Conservation (phyloP, 2,113 vertebrate species). For the Salminus brasiliensis region DNA sequence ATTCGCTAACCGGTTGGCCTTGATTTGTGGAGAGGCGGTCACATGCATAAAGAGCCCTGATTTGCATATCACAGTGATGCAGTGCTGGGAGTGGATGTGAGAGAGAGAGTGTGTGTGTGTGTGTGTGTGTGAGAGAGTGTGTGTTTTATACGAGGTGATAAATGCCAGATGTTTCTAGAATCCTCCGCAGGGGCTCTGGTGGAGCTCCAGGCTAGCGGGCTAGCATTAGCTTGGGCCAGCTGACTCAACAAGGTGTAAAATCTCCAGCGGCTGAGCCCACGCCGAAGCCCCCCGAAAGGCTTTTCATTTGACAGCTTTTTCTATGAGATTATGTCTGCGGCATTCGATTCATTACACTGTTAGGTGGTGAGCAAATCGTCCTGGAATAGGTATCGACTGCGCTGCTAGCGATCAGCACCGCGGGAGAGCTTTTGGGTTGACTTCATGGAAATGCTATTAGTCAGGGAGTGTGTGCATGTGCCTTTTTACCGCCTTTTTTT, state of each 20-base stretch:
- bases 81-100: neutral
- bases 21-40: conserved; percentile 11
- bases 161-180: conserved; percentile 52
- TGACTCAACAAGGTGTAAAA: conserved; percentile 63
- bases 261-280: neutral
- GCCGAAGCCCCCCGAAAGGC: neutral
- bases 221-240: neutral
- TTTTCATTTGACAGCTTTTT: conserved; percentile 29
- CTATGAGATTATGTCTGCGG: conserved; percentile 23
- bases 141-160: conserved; percentile 48
- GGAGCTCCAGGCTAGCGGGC: conserved; percentile 43
- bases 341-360: conserved; percentile 27
- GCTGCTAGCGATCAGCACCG: neutral
- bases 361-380: conserved; percentile 23
- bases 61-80: conserved; percentile 47
- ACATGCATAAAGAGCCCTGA: conserved; percentile 15
- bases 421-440: conserved; percentile 2
- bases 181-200: conserved; percentile 54
- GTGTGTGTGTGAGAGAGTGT: conserved; percentile 15
- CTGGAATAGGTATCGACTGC: conserved; percentile 17
- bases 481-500: neutral
- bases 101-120: conserved; percentile 33
- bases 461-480: neutral
- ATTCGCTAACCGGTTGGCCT: conserved; percentile 3
- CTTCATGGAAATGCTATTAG: conserved; percentile 24